Evolutionary conservation across 2,888 invertebrate genomes (phyloP).

Genomic region (Lasioglossum zephyrum): DNA sequence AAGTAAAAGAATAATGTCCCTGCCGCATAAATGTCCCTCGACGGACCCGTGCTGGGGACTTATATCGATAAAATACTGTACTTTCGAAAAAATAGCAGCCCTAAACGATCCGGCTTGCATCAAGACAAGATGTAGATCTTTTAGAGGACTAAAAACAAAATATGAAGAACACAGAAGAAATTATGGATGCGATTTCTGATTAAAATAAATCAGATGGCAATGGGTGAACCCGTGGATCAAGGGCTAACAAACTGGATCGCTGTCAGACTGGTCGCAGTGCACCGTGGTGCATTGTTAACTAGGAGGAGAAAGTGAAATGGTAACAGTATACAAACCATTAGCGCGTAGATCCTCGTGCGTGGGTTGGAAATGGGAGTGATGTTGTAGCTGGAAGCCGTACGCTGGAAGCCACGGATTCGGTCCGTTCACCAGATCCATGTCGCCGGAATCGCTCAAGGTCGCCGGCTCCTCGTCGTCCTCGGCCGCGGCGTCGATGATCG

Average conservation of each 20-base stretch:
- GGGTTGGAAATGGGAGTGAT: constrained; percentile 86
- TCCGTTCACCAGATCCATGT: constrained; percentile 85
- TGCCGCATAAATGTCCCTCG: no score
- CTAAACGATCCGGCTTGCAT: no score
- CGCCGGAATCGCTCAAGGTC: constrained; percentile 68
- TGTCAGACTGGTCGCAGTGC: background rate
- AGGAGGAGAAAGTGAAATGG: constrained; percentile 49
- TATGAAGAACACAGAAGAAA: no score
- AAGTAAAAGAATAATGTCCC: no score
- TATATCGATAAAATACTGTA: no score
- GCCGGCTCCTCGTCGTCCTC: constrained; percentile 68
- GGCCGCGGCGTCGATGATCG: constrained; percentile 55
- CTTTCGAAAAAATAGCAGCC: no score
- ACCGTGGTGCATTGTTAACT: constrained; percentile 16
- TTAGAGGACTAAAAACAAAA: no score
- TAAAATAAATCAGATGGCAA: no score
- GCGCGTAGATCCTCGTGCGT: constrained; percentile 82
- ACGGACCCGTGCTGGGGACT: no score
- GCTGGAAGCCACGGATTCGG: constrained; percentile 92
- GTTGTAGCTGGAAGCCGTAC: constrained; percentile 89
- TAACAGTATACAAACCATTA: constrained; percentile 80
- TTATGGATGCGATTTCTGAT: no score
- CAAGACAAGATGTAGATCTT: no score
- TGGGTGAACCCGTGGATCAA: background rate
- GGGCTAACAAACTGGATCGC: background rate